These are phyloP conservation scores for Onthophagus sagittarius DNA, from an alignment of 2,888 invertebrate genomes.

Conservation along the genomic window DNA sequence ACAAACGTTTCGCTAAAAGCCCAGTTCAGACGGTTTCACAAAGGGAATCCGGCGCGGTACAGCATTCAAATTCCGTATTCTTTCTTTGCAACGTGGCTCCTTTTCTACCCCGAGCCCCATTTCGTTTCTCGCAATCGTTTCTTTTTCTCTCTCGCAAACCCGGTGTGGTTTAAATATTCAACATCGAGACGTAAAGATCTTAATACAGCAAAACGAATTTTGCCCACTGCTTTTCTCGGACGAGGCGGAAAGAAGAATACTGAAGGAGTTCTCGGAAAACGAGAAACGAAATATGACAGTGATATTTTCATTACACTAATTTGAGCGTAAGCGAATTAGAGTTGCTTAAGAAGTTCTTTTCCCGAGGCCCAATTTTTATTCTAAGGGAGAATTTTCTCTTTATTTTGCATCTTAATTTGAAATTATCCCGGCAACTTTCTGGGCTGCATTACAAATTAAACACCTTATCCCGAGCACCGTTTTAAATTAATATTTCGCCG, in stretches of 20 bases:
- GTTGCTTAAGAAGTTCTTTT: constrained; percentile 17
- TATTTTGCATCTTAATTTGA: constrained; percentile 31
- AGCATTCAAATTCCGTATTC: constrained; percentile 31
- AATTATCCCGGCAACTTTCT: constrained; percentile 23
- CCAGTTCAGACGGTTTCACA: constrained; percentile 12
- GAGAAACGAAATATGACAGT: constrained; percentile 37
- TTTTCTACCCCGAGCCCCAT: constrained; percentile 26
- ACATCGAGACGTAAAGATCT: constrained; percentile 47
- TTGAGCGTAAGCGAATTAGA: constrained; percentile 41
- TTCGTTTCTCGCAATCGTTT: background rate
- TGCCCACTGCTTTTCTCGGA: constrained; percentile 43
- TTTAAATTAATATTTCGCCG: constrained; percentile 12
- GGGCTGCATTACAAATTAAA: constrained; percentile 12
- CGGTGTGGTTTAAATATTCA: constrained; percentile 46
- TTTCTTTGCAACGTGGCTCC: constrained; percentile 31
- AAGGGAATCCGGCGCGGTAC: constrained; percentile 18
- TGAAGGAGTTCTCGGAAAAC: constrained; percentile 24
- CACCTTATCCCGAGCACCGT: constrained; percentile 3
- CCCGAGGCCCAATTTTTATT: background rate
- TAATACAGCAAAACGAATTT: constrained; percentile 48
- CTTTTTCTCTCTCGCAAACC: background rate
- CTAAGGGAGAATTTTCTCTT: constrained; percentile 22
- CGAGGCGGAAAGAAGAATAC: background rate
- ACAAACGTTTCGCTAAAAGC: constrained; percentile 20
- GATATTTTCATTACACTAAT: constrained; percentile 46